Conservation (phyloP, 2,113 vertebrate species). For the Anguilla japonica region DNA sequence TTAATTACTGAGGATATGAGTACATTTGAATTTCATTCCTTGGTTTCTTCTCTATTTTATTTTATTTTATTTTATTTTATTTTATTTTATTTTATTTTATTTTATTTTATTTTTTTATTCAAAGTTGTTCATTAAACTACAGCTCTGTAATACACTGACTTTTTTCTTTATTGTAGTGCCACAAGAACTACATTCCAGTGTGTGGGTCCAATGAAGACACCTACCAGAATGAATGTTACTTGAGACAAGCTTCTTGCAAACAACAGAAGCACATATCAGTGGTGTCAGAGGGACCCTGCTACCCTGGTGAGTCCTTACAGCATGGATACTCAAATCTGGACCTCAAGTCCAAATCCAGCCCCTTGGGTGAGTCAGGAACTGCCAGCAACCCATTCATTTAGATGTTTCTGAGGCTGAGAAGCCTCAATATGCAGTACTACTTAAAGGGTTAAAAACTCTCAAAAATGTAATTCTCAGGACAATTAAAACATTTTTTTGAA, state of each 20-base stretch:
- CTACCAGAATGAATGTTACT: constrained; percentile 96
- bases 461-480: too few relatives aligned
- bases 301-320: constrained; percentile 78
- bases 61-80: neutral
- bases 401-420: neutral
- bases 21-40: too few relatives aligned
- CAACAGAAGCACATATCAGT: constrained; percentile 86
- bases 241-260: constrained; percentile 90
- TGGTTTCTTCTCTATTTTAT: too few relatives aligned
- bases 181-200: constrained; percentile 91
- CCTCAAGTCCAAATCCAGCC: too few relatives aligned
- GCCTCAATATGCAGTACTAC: neutral
- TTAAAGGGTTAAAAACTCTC: neutral
- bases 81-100: neutral
- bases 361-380: too few relatives aligned
- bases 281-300: constrained; percentile 81
- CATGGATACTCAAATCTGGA: too few relatives aligned
- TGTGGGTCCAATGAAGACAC: constrained; percentile 97
- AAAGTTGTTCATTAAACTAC: neutral
- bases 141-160: neutral
- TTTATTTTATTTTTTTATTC: neutral
- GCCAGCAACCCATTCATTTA: neutral
- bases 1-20: too few relatives aligned
- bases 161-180: constrained; percentile 76
- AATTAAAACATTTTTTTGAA: too few relatives aligned